A percentile compares a stretch with the other conserved stretches of the same genome.
Conservation (phyloP, 2,797 vertebrate genomes). For the Pangasius krempfi region DNA sequence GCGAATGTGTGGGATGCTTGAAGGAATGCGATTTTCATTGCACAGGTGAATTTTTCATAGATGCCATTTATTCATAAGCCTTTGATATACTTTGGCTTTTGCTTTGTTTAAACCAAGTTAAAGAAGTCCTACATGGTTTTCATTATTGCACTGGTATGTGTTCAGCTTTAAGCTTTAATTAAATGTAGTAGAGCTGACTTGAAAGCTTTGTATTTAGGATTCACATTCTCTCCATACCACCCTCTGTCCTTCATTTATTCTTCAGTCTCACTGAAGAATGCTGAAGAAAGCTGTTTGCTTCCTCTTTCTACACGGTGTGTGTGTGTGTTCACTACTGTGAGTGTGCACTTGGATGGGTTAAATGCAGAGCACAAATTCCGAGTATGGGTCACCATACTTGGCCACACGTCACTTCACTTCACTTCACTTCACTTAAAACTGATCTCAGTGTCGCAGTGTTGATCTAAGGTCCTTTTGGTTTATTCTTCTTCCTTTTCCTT, state of each 20-base stretch:
- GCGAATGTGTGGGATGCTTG: neutral
- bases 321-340: no score
- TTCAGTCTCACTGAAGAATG: neutral
- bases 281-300: neutral
- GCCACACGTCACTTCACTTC: no score
- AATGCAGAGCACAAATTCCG: no score
- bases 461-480: neutral
- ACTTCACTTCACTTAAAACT: constrained; percentile 4
- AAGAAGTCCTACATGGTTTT: neutral
- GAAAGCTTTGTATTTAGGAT: neutral
- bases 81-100: neutral
- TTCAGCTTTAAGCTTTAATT: neutral
- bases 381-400: no score
- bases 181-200: neutral
- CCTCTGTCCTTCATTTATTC: neutral
- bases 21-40: neutral
- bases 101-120: neutral
- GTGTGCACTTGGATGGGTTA: no score
- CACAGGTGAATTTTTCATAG: neutral
- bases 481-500: neutral
- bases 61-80: neutral
- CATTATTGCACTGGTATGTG: neutral
- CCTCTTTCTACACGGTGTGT: neutral
- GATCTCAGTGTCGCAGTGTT: neutral
- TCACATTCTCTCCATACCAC: neutral